Evolutionary conservation across 2,113 vertebrate species (phyloP), one percentile per base, ranked within the genome.

Genomic region (Ophiodon elongatus): DNA sequence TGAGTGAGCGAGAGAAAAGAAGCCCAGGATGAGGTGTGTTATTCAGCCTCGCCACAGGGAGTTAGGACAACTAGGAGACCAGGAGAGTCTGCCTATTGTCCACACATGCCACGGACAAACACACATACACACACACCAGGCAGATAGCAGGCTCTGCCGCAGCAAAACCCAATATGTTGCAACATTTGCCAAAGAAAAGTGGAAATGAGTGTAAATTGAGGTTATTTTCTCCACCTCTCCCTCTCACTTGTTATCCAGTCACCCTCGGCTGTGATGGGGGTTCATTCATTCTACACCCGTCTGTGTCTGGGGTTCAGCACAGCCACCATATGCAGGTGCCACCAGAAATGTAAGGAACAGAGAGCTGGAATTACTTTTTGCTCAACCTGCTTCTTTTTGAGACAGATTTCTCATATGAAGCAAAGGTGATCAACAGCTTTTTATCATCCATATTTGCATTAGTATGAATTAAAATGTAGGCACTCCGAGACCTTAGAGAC

Each of bases 171-270:
- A 92, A 91, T 93, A 95, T 93, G 90, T 92, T 83, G 92, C 90
- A 93, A 92, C 95, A 94, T 95, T 94, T 92, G 89, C 93, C 93
- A 93, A 93, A 94, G 94, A 94, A 95, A 95, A 92, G 95, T 95
- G 96, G 95, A 96, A 96, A 96, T 96, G 92, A 95, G 94, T 96
- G 94, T 94, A 95, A 96, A 96, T 95, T 95, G 93, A 94, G 91
- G 94, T 94, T 93, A 95, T 95, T 94, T 95, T 94, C 90, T 87
- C 90, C 83, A 89, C 88, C 86, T 93, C 87, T 88, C 91, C 85
- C 86, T 90, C 91, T 91, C 93, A 93, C 93, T 93, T 92, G 92
- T 94, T 94, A 93, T 94, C 90, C 89, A 78, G 87, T 85, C 90
- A 80, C 90, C 89, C 90, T 90, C 35, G 41, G 67, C 86, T 86